Percentiles rank a stretch among this genome's conserved stretches.
These are phyloP conservation scores for Campopleginae sp. DNA, from an alignment of 2,888 invertebrate genomes.

Conservation along the genomic window DNA sequence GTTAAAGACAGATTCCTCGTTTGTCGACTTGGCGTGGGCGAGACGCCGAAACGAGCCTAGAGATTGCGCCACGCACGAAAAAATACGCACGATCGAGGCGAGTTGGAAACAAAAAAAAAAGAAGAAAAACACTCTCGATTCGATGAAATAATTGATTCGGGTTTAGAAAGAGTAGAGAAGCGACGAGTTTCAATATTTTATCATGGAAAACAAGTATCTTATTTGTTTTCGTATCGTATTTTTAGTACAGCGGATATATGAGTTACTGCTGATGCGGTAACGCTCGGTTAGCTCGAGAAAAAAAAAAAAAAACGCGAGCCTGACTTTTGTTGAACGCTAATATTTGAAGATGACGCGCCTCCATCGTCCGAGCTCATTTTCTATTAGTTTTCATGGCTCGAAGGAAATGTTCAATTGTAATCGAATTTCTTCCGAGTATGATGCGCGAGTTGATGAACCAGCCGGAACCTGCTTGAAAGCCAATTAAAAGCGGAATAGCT, in stretches of 20 bases:
- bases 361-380: conserved; percentile 50
- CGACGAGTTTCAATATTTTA: no score
- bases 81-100: conserved; percentile 57
- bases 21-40: conserved; percentile 77
- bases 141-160: no score
- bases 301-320: conserved; percentile 53
- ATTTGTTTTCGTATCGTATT: no score
- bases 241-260: no score
- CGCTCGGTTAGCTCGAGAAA: conserved; percentile 45
- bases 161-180: no score
- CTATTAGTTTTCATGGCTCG: no score
- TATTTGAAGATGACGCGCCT: conserved; percentile 68
- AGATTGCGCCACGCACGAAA: conserved; percentile 79
- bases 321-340: conserved; percentile 64
- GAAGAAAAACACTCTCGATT: no score
- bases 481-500: neutral
- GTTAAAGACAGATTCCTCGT: conserved; percentile 62
- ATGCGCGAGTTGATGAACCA: neutral
- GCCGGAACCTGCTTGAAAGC: neutral
- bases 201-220: no score
- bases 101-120: no score
- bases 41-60: conserved; percentile 73
- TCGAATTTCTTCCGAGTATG: neutral
- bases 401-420: neutral
- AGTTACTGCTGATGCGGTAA: no score